Evolutionary conservation across 2,113 vertebrate genomes (phyloP), one percentile per base, ranked within the genome.

Genomic region (Chaetops frenatus): DNA sequence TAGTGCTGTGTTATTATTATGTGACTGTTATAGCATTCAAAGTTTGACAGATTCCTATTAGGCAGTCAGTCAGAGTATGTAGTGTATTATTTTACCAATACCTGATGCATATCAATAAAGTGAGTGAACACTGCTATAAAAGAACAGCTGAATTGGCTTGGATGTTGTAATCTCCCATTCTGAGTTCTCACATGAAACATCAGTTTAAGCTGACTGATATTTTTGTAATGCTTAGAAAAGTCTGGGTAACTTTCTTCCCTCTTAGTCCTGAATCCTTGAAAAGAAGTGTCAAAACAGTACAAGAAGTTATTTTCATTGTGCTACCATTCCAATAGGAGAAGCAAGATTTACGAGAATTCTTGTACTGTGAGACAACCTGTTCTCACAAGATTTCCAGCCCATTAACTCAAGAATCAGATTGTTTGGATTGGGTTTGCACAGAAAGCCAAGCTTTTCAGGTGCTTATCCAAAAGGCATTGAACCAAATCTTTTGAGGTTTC

Each of bases 31-130:
- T 90, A 87, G 92, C 88, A 93, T 95, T 97, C 82, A 74, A 87
- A 87, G 92, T 94, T 95, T 97, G 96, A 97, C 92, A 95, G 94
- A 94, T 94, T 96, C 97, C 95, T 96, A 96, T 97, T 92, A 97
- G 64, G 71, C 71, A 97, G 90, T 85, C 76, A 94, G 85, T 97
- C 90, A 95, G 88, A 85, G 73, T 78, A 76, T 86, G 42, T 78
- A 95, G 69, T 84, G 72, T 92, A 70, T 86, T 88, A 80, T 74
- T 93, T 95, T 89, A 88, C 76, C 92, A 89, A 84, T 94, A 95
- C 56, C 44, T 82, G 86, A 91, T 94, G 95, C 80, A 74, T 86
- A 87, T 82, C 90, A 91, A 79, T 92, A 92, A 60, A 86, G 74
- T n/a, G 9, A 6, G 72, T 60, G 90, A 90, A 57, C 48, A 67